A percentile compares a stretch with the other conserved stretches of the same genome.
These are phyloP conservation scores for Trichomycterus rosablanca DNA, from an alignment of 2,113 vertebrate genomes.

Conservation along the genomic window DNA sequence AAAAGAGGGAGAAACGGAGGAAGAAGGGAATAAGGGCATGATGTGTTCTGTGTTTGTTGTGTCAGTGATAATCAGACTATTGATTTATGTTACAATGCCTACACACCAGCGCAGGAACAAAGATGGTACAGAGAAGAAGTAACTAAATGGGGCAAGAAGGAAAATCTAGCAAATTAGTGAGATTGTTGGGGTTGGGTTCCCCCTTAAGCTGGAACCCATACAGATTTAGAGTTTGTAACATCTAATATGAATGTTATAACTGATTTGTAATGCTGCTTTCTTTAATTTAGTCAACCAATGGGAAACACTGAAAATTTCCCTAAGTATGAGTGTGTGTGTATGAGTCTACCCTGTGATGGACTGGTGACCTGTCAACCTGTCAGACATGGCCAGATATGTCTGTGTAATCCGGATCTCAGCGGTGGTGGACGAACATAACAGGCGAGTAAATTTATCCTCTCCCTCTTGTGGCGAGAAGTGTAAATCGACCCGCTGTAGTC, in stretches of 20 bases:
- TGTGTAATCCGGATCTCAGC: too few species aligned
- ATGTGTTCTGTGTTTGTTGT: slow-evolving; percentile 20
- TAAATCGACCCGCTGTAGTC: too few species aligned
- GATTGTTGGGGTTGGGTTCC: slow-evolving; percentile 9
- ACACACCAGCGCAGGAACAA: slow-evolving; percentile 8
- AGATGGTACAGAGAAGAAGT: slow-evolving; percentile 1
- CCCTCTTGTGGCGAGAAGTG: too few species aligned
- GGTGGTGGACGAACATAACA: too few species aligned
- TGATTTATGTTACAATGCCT: slow-evolving; percentile 24
- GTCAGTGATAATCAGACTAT: slow-evolving; percentile 31
- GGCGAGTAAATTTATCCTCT: too few species aligned
- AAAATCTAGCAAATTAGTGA: not conserved
- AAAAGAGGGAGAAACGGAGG: slow-evolving; percentile 41
- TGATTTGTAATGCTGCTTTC: too few species aligned
- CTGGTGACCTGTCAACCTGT: too few species aligned
- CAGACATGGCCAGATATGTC: too few species aligned
- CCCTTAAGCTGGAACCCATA: slow-evolving; percentile 4
- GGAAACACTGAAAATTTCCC: too few species aligned
- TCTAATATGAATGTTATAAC: not conserved
- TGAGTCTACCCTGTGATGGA: not conserved
- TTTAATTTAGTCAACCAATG: too few species aligned
- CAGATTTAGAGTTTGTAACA: slow-evolving; percentile 2
- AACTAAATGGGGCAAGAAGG: not conserved
- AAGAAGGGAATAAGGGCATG: not conserved
- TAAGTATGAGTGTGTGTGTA: too few species aligned